Evolutionary conservation across 2,888 invertebrate species (phyloP).

Genomic region (Orgyia antiqua): DNA sequence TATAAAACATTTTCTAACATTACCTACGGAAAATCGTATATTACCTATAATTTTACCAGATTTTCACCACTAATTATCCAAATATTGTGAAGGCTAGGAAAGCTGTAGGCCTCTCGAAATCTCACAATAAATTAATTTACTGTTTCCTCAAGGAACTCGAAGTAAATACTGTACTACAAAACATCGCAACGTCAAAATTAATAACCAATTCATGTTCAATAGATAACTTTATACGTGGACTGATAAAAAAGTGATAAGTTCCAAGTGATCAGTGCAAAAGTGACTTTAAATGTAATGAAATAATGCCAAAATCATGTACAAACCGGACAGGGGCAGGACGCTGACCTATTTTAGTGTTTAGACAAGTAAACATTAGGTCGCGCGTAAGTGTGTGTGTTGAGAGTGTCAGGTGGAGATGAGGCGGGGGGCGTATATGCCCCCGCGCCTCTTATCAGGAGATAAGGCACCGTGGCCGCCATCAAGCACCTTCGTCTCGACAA

Average conservation of each 20-base stretch:
- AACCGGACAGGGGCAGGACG: constrained; percentile 75
- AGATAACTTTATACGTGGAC: constrained; percentile 21
- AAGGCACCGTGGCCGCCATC: constrained; percentile 64
- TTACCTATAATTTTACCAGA: too few relatives aligned
- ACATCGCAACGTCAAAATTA: constrained; percentile 38
- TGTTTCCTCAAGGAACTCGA: too few relatives aligned
- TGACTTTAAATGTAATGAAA: constrained; percentile 41
- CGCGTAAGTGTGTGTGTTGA: constrained; percentile 49
- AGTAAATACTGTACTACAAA: constrained; percentile 14
- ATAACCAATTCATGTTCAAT: constrained; percentile 15
- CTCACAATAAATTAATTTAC: too few relatives aligned
- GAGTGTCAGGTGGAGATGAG: constrained; percentile 72
- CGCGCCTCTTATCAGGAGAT: constrained; percentile 76
- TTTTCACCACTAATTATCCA: too few relatives aligned
- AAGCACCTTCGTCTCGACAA: constrained; percentile 52
- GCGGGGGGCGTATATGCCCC: constrained; percentile 71
- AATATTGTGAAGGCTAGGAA: too few relatives aligned
- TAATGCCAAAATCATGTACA: constrained; percentile 49
- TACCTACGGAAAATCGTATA: too few relatives aligned
- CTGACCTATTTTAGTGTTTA: constrained; percentile 50
- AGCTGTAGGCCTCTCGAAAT: too few relatives aligned
- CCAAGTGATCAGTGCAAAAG: constrained; percentile 30
- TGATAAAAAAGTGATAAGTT: constrained; percentile 24
- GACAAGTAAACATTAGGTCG: constrained; percentile 37
- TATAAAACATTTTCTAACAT: too few relatives aligned